Evolutionary conservation across 2,888 invertebrate species (phyloP).

Genomic region (Ligdia adustata): DNA sequence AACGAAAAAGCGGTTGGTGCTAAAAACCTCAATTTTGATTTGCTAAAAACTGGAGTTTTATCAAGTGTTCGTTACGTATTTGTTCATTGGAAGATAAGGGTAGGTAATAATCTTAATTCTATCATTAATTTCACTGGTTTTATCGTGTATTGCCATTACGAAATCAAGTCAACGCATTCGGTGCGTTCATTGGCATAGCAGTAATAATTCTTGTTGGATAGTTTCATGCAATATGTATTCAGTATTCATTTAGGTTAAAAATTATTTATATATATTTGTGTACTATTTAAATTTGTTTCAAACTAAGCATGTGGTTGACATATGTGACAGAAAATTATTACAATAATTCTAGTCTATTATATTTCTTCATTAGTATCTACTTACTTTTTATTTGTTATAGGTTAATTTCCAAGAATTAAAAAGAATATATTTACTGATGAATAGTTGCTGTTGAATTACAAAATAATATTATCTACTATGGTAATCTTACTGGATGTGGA

Average conservation of each 20-base stretch:
- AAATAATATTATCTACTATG: constrained; percentile 14
- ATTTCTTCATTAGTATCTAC: not conserved
- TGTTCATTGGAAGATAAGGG: not conserved
- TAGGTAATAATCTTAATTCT: not conserved
- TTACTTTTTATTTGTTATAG: constrained; percentile 8
- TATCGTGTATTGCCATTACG: not conserved
- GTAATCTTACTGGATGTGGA: constrained; percentile 21
- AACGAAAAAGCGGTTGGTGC: constrained; percentile 1
- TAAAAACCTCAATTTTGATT: not conserved
- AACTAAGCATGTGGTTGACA: too few species aligned
- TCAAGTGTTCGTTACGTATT: not conserved
- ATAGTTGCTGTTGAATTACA: not conserved
- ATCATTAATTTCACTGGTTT: not conserved
- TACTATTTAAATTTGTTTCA: too few species aligned
- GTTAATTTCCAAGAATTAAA: constrained; percentile 1
- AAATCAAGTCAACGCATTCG: not conserved
- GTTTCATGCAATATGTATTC: constrained; percentile 2
- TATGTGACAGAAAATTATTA: too few species aligned
- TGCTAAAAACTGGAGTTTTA: not conserved
- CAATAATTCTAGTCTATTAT: too few species aligned
- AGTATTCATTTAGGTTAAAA: too few species aligned
- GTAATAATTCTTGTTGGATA: not conserved
- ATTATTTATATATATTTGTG: too few species aligned
- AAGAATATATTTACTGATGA: not conserved
- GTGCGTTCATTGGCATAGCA: constrained; percentile 3